A percentile compares a stretch with the other conserved stretches of the same genome.
These are phyloP conservation scores for Paracyprichromis sp. DNA, from an alignment of 2,113 vertebrate species.

Conservation along the genomic window DNA sequence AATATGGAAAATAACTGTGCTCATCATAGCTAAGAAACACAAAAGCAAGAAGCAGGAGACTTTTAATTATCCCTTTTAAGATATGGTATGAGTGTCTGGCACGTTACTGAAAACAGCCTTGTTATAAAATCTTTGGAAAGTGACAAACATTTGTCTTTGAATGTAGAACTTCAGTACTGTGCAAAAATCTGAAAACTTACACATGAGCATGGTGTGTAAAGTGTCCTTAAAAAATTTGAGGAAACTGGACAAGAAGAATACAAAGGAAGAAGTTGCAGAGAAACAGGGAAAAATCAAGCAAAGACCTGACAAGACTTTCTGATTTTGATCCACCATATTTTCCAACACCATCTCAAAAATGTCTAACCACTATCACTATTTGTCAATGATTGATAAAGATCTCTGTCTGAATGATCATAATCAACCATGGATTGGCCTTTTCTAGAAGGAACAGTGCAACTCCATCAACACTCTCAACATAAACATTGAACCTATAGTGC, in stretches of 20 bases:
- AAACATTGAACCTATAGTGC: not conserved
- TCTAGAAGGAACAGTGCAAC: not conserved
- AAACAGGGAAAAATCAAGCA: not conserved
- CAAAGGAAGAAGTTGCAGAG: not conserved
- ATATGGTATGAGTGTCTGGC: not conserved
- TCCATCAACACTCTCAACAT: not conserved
- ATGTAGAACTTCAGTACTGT: not conserved
- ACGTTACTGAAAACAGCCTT: not conserved
- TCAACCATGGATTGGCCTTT: not conserved
- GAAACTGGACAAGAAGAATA: not conserved
- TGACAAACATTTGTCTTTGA: not conserved
- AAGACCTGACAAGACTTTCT: not conserved
- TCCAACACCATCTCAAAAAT: not conserved
- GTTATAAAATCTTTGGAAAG: not conserved
- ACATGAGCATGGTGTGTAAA: not conserved
- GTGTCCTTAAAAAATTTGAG: not conserved
- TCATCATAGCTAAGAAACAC: not conserved
- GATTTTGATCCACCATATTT: not conserved
- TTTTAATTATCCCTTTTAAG: not conserved
- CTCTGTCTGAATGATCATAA: not conserved
- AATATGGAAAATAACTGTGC: not conserved
- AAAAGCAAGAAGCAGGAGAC: not conserved
- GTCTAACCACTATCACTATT: not conserved
- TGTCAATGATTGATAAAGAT: not conserved
- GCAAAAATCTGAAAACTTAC: not conserved